Conservation (phyloP, 2,113 vertebrate species). For the Acrocephalus kingi region DNA sequence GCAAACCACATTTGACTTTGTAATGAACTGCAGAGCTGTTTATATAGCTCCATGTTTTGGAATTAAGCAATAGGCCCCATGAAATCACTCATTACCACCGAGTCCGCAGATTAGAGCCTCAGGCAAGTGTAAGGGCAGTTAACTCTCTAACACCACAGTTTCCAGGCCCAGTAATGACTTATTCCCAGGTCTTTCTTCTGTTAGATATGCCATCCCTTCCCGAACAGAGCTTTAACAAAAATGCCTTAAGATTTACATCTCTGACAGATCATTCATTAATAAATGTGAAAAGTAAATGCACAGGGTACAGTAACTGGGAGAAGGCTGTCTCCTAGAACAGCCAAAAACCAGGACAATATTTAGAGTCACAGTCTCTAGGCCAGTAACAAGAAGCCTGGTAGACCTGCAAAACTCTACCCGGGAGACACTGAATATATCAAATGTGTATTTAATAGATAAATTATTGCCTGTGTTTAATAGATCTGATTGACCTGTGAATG, state of each 20-base stretch:
- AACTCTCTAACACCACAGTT: background rate
- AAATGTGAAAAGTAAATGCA: background rate
- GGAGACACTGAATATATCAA: background rate
- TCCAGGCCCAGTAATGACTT: background rate
- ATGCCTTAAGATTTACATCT: background rate
- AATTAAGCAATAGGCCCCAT: slow-evolving; percentile 31
- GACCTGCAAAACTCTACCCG: background rate
- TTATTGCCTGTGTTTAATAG: background rate
- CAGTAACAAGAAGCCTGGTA: background rate
- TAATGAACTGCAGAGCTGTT: slow-evolving; percentile 36
- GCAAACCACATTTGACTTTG: slow-evolving; percentile 43
- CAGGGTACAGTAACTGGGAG: background rate
- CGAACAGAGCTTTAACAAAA: background rate
- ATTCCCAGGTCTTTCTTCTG: background rate
- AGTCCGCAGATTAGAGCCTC: slow-evolving; percentile 27
- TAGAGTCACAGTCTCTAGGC: background rate
- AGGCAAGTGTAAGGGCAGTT: slow-evolving; percentile 11
- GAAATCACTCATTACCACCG: slow-evolving; percentile 45
- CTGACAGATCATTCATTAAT: background rate
- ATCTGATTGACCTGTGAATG: background rate
- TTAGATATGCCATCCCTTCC: background rate
- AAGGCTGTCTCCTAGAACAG: background rate
- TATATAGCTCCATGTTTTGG: background rate
- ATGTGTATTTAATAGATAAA: background rate
- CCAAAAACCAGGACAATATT: background rate